phyloP scores from a whole-genome alignment of 1,140 invertebrate genomes.

The Drosophila equinoxialis region DNA sequence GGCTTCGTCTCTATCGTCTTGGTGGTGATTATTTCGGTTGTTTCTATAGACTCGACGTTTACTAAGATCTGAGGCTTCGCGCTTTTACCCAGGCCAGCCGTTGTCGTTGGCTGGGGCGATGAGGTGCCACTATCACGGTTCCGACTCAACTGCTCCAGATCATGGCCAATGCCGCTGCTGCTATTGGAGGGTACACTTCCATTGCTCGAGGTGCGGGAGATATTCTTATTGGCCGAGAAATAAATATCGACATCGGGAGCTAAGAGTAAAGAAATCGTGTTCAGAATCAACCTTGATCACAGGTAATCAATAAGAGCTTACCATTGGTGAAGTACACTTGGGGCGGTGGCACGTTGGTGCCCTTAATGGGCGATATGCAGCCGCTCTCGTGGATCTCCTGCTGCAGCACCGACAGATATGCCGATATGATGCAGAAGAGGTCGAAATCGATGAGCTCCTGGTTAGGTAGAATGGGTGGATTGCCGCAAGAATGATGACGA shows the following conservation, averaged over 20 bases:
- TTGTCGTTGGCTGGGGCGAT: constrained; percentile 71
- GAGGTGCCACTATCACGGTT: constrained; percentile 82
- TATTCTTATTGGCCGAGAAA: constrained; percentile 74
- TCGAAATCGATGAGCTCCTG: constrained; percentile 77
- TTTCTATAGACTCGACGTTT: constrained; percentile 79
- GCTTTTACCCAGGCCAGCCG: constrained; percentile 56
- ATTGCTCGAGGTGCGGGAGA: constrained; percentile 80
- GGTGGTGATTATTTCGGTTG: constrained; percentile 79
- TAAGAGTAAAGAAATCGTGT: constrained; percentile 2
- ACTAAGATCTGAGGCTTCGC: constrained; percentile 68
- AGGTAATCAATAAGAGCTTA: constrained; percentile 1
- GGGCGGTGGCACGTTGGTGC: constrained; percentile 82
- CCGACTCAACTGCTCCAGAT: constrained; percentile 62
- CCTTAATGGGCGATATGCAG: constrained; percentile 82
- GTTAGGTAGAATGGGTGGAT: constrained; percentile 30
- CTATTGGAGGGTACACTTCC: constrained; percentile 78
- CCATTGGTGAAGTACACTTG: constrained; percentile 82
- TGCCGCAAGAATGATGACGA: constrained; percentile 20
- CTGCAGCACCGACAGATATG: constrained; percentile 80
- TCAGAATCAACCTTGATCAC: not conserved
- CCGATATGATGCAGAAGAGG: constrained; percentile 81
- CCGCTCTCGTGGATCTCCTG: constrained; percentile 82
- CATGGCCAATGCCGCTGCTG: constrained; percentile 70
- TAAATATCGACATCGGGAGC: constrained; percentile 76
- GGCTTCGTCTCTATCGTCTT: constrained; percentile 73